Percentiles rank a stretch among this genome's conserved stretches.
Conservation (phyloP, 2,113 vertebrate species). For the Spilogale gracilis region DNA sequence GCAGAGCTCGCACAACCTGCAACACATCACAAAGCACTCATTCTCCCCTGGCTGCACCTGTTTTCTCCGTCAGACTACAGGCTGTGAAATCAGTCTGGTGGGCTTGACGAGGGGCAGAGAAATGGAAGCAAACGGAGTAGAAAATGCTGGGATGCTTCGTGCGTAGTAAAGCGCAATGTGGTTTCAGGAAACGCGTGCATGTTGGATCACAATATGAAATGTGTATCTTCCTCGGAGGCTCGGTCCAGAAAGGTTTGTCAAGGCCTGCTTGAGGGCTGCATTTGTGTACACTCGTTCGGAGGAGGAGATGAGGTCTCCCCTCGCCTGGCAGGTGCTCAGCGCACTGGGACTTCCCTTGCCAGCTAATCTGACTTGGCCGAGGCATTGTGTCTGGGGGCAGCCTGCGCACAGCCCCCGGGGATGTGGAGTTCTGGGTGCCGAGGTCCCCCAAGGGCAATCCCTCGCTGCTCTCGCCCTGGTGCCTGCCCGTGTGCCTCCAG, state of each 20-base stretch:
- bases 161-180: neutral
- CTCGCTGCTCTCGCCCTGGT: neutral
- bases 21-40: fast-evolving
- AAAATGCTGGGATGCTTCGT: neutral
- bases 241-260: neutral
- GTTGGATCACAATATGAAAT: neutral
- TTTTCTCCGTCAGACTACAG: neutral
- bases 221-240: neutral
- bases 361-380: neutral
- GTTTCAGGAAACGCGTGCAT: neutral
- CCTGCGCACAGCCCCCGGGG: neutral
- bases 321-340: fast-evolving
- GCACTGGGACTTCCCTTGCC: fast-evolving
- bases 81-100: neutral
- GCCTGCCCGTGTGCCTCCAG: fast-evolving
- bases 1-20: neutral
- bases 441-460: neutral
- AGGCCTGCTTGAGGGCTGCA: neutral
- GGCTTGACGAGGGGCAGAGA: neutral
- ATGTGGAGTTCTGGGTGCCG: too few species aligned
- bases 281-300: neutral
- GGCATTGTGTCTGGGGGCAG: neutral
- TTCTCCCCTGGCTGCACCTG: neutral
- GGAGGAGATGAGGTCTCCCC: neutral
- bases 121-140: neutral